These are phyloP conservation scores for Lydus trimaculatus DNA, from an alignment of 2,888 invertebrate genomes.

Conservation along the genomic window DNA sequence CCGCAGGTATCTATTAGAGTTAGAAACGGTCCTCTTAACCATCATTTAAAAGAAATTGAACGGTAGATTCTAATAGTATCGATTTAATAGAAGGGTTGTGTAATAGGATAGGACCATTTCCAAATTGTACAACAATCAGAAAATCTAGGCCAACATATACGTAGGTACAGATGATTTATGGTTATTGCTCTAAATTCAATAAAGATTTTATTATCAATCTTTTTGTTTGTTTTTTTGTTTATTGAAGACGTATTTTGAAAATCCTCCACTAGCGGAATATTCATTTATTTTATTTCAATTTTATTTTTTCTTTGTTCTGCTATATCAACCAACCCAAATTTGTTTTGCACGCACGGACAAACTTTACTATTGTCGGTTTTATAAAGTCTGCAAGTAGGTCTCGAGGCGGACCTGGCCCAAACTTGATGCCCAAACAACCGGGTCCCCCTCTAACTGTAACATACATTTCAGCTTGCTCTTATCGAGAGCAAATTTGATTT, in stretches of 20 bases:
- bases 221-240: too few relatives aligned
- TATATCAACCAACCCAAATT: conserved; percentile 34
- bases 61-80: neutral
- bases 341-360: conserved; percentile 31
- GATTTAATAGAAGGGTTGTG: conserved; percentile 2
- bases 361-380: conserved; percentile 30
- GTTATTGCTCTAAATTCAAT: neutral
- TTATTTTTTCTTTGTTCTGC: conserved; percentile 13
- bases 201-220: neutral
- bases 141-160: neutral
- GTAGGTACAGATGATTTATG: conserved; percentile 5
- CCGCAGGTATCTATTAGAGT: neutral
- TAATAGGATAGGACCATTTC: neutral
- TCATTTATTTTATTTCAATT: neutral
- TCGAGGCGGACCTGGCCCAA: conserved; percentile 44
- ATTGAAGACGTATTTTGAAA: neutral
- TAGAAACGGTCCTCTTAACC: neutral
- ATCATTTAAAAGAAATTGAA: neutral
- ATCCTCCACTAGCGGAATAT: neutral
- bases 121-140: neutral
- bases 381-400: conserved; percentile 42
- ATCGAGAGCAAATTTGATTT: conserved; percentile 35
- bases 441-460: conserved; percentile 35
- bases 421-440: conserved; percentile 40
- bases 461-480: conserved; percentile 27